Conservation (phyloP, 2,888 invertebrate genomes). For the Fabriciana adippe region DNA sequence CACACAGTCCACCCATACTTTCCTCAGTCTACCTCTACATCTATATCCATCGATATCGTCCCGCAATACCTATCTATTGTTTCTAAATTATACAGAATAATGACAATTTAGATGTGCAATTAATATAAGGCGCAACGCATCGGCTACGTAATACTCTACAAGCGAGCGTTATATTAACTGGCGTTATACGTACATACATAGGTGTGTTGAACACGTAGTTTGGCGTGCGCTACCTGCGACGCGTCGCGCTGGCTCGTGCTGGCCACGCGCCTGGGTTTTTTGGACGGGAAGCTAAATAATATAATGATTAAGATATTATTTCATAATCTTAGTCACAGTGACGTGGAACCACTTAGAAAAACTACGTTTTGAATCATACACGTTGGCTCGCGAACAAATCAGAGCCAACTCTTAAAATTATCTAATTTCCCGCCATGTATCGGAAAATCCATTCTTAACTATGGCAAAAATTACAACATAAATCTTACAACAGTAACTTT, state of each 20-base stretch:
- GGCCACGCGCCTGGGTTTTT: conserved; percentile 30
- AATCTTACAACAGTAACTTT: too few species aligned
- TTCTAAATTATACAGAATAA: too few species aligned
- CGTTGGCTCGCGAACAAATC: conserved; percentile 3
- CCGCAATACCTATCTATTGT: too few species aligned
- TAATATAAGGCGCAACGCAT: too few species aligned
- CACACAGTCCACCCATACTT: too few species aligned
- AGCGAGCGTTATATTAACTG: too few species aligned
- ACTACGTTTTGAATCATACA: conserved; percentile 33
- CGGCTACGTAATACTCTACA: too few species aligned
- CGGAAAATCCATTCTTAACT: conserved; percentile 5
- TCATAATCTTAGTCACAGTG: conserved; percentile 34
- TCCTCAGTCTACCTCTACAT: too few species aligned
- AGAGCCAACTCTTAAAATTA: conserved; percentile 7
- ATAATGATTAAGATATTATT: conserved; percentile 26
- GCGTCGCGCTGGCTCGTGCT: conserved; percentile 19
- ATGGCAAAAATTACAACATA: not conserved
- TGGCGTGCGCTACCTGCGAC: not conserved
- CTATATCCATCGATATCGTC: too few species aligned
- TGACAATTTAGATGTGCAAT: too few species aligned
- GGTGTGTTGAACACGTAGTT: too few species aligned
- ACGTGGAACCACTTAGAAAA: conserved; percentile 17
- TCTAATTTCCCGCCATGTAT: conserved; percentile 24
- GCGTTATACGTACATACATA: too few species aligned
- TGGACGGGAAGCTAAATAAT: conserved; percentile 22